Percentiles rank a stretch among this genome's conserved stretches.
These are phyloP conservation scores for Callopanchax toddi DNA, from an alignment of 2,113 vertebrate genomes.

Conservation along the genomic window DNA sequence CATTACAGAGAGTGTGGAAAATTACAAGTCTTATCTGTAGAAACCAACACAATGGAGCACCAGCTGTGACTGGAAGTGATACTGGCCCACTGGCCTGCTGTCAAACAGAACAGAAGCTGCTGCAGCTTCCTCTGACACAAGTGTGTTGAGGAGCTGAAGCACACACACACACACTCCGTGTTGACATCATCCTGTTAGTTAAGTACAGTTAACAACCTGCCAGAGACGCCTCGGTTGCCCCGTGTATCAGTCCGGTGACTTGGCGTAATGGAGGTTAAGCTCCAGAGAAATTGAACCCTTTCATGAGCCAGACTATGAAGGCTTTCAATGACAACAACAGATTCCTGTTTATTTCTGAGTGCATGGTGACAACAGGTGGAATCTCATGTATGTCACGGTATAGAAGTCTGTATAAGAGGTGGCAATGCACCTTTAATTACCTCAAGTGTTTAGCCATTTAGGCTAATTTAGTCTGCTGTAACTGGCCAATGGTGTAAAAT, in stretches of 20 bases:
- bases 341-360: conserved; percentile 29
- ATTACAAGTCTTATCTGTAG: conserved; percentile 39
- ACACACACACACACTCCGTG: conserved; percentile 8
- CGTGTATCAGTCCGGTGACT: conserved; percentile 32
- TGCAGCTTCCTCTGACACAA: conserved; percentile 12
- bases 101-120: conserved; percentile 26
- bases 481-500: too few relatives aligned
- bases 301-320: conserved; percentile 45
- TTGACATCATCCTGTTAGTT: conserved; percentile 41
- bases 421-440: neutral
- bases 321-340: conserved; percentile 29
- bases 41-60: conserved; percentile 12
- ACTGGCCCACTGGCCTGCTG: conserved; percentile 3
- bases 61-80: conserved; percentile 50
- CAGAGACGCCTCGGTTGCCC: conserved; percentile 24
- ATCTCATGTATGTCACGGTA: conserved; percentile 4
- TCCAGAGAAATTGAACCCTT: conserved; percentile 26
- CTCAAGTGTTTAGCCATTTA: neutral
- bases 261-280: conserved; percentile 44
- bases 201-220: conserved; percentile 28
- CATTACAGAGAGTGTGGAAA: conserved; percentile 32
- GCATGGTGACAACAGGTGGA: conserved; percentile 40
- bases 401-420: neutral
- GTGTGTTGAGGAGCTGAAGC: neutral
- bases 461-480: neutral